A percentile compares a stretch with the other conserved stretches of the same genome.
Evolutionary conservation across 2,797 vertebrate genomes (phyloP).

Genomic region (Lerista edwardsae): DNA sequence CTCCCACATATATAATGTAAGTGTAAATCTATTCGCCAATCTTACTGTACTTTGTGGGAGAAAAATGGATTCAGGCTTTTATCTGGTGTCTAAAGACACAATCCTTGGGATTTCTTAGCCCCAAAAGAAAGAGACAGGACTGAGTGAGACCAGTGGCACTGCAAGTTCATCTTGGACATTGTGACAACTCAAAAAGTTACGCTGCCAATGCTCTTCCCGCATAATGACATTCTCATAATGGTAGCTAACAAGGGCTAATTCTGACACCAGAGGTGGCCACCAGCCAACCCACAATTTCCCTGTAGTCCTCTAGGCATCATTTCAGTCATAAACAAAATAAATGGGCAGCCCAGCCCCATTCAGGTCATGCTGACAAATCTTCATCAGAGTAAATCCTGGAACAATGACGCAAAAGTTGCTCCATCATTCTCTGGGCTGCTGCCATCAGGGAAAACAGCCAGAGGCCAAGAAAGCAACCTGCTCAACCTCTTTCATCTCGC

Average conservation of each 20-base stretch:
- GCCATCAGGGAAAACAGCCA: no score
- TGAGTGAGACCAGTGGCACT: background rate
- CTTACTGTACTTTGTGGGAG: slow-evolving; percentile 9
- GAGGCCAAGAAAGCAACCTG: no score
- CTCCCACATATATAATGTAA: background rate
- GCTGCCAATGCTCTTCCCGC: no score
- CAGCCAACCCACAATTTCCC: background rate
- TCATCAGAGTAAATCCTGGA: no score
- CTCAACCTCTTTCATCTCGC: no score
- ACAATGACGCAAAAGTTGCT: no score
- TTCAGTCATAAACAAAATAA: background rate
- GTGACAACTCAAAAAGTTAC: background rate
- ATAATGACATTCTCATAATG: background rate
- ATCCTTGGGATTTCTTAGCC: slow-evolving; percentile 10
- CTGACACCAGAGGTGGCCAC: background rate
- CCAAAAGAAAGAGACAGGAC: background rate
- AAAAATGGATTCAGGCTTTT: slow-evolving; percentile 6
- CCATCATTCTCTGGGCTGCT: no score
- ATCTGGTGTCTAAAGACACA: background rate
- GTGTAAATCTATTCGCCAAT: background rate
- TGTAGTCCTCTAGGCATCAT: background rate
- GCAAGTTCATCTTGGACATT: background rate
- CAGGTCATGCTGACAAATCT: no score
- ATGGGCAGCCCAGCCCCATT: no score
- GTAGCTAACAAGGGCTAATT: background rate